phyloP scores from a whole-genome alignment of 2,888 invertebrate genomes.

The Hemistola chrysoprasaria region DNA sequence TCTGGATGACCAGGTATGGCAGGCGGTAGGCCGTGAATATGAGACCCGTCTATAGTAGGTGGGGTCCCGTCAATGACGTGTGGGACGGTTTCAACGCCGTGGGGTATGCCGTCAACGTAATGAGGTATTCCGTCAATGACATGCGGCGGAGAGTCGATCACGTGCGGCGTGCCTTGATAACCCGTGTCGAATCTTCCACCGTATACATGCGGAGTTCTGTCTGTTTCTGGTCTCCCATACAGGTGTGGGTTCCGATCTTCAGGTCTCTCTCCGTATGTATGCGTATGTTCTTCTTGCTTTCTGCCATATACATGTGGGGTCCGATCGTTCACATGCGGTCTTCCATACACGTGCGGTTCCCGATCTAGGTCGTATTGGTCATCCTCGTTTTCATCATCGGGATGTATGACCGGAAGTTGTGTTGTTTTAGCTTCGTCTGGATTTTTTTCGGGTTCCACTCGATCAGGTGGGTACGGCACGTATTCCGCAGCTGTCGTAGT shows the following conservation, averaged over 20 bases:
- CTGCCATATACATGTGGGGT: conserved; percentile 14
- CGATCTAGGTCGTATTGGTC: conserved; percentile 17
- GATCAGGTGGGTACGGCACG: conserved; percentile 25
- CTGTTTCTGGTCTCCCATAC: conserved; percentile 10
- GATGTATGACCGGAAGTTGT: conserved; percentile 12
- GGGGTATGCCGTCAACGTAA: conserved; percentile 16
- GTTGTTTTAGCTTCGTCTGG: conserved; percentile 17
- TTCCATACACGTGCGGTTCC: conserved; percentile 17
- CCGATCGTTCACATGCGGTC: conserved; percentile 4
- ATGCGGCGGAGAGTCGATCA: conserved; percentile 17
- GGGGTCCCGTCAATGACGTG: conserved; percentile 16
- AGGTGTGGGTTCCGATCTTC: conserved; percentile 14
- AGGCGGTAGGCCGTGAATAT: conserved; percentile 2
- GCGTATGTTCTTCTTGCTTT: conserved; percentile 8
- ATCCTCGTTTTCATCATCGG: conserved; percentile 10
- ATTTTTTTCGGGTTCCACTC: conserved; percentile 26
- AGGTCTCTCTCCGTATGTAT: conserved; percentile 19
- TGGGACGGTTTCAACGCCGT: conserved; percentile 12
- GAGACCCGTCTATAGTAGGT: conserved; percentile 5
- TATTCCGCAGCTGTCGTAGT: conserved; percentile 36
- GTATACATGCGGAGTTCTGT: conserved; percentile 15
- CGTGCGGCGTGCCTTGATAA: conserved; percentile 14
- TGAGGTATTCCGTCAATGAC: conserved; percentile 23
- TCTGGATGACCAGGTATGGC: conserved; percentile 5
- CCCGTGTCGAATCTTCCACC: conserved; percentile 10